Conservation (phyloP, 2,797 vertebrate genomes). For the Rhinella marina region DNA sequence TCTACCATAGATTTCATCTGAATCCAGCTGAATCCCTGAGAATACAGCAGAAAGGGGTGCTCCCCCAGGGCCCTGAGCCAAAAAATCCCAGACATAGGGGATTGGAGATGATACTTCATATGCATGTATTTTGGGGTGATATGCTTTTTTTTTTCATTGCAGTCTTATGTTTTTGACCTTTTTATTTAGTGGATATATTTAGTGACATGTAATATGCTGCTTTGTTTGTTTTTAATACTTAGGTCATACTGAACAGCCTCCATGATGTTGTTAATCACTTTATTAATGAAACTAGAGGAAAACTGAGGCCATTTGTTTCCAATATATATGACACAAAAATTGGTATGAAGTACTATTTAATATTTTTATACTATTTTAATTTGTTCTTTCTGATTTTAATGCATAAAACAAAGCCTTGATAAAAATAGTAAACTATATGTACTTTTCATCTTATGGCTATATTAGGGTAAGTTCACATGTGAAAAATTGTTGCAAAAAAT, state of each 20-base stretch:
- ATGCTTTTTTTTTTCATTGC: not conserved
- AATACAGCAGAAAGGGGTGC: too few species aligned
- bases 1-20: too few species aligned
- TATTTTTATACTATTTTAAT: not conserved
- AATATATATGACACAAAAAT: constrained; percentile 13
- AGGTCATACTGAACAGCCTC: constrained; percentile 71
- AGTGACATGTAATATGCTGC: not conserved
- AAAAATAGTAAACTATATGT: not conserved
- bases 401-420: not conserved
- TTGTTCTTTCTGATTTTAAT: not conserved
- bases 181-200: not conserved
- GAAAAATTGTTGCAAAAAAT: too few species aligned
- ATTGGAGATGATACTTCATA: not conserved
- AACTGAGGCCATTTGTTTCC: constrained; percentile 68
- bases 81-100: too few species aligned
- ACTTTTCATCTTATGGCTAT: too few species aligned
- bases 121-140: too few species aligned
- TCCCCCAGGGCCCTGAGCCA: too few species aligned
- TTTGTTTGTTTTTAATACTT: not conserved
- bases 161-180: not conserved
- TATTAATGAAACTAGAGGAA: constrained; percentile 70
- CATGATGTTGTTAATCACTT: constrained; percentile 73
- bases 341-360: constrained; percentile 60
- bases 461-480: too few species aligned
- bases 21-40: too few species aligned